phyloP scores from a whole-genome alignment of 2,888 invertebrate genomes.

The Timema cristinae region DNA sequence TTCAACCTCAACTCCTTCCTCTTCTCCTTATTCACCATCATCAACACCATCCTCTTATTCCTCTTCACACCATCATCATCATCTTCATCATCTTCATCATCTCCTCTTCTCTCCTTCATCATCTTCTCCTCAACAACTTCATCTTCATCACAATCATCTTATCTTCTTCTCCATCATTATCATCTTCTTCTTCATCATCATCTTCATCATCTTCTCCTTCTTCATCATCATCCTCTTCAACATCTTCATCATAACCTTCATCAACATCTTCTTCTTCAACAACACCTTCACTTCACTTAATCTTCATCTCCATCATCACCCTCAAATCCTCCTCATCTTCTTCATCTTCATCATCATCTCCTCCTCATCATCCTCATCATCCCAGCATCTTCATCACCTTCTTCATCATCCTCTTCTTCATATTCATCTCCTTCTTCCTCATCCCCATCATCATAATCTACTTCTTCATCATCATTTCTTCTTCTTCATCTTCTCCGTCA shows the following conservation, averaged over 20 bases:
- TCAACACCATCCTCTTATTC: conserved; percentile 11
- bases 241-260: conserved; percentile 22
- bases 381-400: no score
- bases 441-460: not conserved
- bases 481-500: not conserved
- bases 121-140: conserved; percentile 12
- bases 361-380: no score
- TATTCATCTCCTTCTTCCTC: not conserved
- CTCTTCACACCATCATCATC: conserved; percentile 4
- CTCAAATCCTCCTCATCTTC: no score
- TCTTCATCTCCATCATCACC: no score
- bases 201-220: conserved; percentile 21
- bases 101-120: conserved; percentile 14
- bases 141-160: conserved; percentile 13
- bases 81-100: not conserved
- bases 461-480: not conserved
- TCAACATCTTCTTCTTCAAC: conserved; percentile 16
- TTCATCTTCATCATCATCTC: no score
- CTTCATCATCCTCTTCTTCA: not conserved
- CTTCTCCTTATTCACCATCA: conserved; percentile 1
- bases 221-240: conserved; percentile 22
- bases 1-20: not conserved
- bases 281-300: no score
- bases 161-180: conserved; percentile 20
- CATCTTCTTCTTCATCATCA: conserved; percentile 24